phyloP scores from a whole-genome alignment of 2,113 vertebrate species.

The Leucoraja erinaceus region DNA sequence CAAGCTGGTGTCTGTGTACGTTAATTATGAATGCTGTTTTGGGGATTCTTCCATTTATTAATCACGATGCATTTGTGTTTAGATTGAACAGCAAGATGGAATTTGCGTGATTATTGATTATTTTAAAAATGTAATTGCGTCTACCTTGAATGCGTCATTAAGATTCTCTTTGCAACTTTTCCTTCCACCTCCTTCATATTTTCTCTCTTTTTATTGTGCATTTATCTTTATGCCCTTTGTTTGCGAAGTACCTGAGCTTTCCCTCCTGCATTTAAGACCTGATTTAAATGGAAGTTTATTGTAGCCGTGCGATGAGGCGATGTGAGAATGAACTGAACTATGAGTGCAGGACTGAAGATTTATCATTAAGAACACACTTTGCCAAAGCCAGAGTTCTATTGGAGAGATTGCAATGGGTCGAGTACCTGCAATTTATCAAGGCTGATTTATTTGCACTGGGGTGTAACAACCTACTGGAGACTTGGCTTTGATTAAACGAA shows the following conservation, averaged over 20 bases:
- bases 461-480: not conserved
- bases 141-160: not conserved
- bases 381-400: not conserved
- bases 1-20: not conserved
- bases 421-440: conserved; percentile 1
- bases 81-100: not conserved
- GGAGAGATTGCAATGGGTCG: not conserved
- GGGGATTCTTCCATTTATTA: not conserved
- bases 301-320: not conserved
- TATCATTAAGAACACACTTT: not conserved
- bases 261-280: not conserved
- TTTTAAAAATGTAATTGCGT: not conserved
- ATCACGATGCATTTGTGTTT: not conserved
- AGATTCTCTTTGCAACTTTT: not conserved
- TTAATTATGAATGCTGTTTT: not conserved
- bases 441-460: not conserved
- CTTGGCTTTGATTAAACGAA: not conserved
- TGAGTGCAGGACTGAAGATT: not conserved
- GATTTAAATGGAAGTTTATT: not conserved
- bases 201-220: not conserved
- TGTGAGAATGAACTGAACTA: not conserved
- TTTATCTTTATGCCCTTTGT: not conserved
- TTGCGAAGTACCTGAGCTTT: not conserved
- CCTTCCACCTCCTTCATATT: not conserved
- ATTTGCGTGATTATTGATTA: not conserved